These are phyloP conservation scores for Gorsachius goisagi DNA, from an alignment of 2,113 vertebrate genomes.

Conservation along the genomic window DNA sequence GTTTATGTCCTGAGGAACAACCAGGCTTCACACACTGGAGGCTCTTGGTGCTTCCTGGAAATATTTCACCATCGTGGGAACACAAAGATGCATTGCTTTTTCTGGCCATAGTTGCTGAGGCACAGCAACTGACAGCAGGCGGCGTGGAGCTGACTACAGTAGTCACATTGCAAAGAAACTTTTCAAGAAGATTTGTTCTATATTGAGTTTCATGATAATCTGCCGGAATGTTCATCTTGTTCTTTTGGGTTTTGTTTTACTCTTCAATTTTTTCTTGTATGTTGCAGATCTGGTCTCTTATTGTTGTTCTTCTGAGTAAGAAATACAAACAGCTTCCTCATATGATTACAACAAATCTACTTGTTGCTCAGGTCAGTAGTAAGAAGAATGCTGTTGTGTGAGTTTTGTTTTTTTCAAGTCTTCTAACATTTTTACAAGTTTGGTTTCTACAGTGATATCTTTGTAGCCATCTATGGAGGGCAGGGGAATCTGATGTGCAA, in stretches of 20 bases:
- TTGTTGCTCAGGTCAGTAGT: slow-evolving; percentile 89
- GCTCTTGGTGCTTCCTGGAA: not conserved
- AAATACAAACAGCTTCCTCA: slow-evolving; percentile 90
- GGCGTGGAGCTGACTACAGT: not conserved
- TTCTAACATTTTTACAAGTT: not conserved
- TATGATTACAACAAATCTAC: slow-evolving; percentile 88
- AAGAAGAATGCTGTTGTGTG: not conserved
- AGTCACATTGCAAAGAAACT: not conserved
- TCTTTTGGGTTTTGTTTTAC: not conserved
- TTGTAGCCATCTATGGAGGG: not conserved
- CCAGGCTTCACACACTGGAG: not conserved
- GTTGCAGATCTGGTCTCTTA: slow-evolving; percentile 90
- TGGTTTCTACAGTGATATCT: not conserved
- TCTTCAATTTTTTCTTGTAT: not conserved
- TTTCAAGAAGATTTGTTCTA: not conserved
- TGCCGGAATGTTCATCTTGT: not conserved
- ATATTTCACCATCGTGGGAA: not conserved
- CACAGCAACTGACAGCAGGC: not conserved
- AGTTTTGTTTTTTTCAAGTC: not conserved
- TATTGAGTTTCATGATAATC: not conserved
- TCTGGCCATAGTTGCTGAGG: not conserved
- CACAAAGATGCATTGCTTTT: not conserved
- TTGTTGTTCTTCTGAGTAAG: slow-evolving; percentile 89
- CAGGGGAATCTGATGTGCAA: not conserved
- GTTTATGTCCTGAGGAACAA: not conserved